A percentile compares a stretch with the other conserved stretches of the same genome.
phyloP scores from a whole-genome alignment of 1,140 invertebrate species.

The Panagrolaimus sp. region DNA sequence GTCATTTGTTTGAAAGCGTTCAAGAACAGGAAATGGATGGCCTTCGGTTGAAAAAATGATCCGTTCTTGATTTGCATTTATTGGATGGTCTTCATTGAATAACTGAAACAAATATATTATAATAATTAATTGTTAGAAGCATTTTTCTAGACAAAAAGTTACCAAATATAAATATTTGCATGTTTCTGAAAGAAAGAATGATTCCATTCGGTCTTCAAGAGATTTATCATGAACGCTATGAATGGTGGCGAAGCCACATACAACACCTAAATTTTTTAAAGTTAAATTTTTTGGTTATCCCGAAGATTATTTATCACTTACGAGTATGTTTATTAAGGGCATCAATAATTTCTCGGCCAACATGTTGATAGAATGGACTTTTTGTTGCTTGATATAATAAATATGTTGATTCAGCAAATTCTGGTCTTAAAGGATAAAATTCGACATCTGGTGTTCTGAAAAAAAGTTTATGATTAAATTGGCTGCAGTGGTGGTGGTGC shows the following conservation, averaged over 20 bases:
- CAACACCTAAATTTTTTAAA: conserved; percentile 66
- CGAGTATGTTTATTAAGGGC: conserved; percentile 63
- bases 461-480: conserved; percentile 13
- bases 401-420: conserved; percentile 71
- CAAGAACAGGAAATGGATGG: conserved; percentile 67
- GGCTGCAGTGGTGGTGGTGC: no score
- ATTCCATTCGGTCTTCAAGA: conserved; percentile 96
- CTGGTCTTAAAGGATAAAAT: conserved; percentile 70
- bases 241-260: conserved; percentile 70
- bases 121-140: neutral
- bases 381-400: conserved; percentile 70
- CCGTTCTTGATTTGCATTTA: conserved; percentile 65
- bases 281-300: no score
- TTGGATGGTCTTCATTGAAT: conserved; percentile 69
- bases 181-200: conserved; percentile 95
- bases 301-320: no score
- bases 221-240: conserved; percentile 81
- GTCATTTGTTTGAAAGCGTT: conserved; percentile 58
- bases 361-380: conserved; percentile 71
- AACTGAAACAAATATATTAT: conserved; percentile 62
- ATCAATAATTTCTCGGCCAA: conserved; percentile 67
- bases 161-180: conserved; percentile 90
- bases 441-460: conserved; percentile 65
- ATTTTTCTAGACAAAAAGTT: conserved; percentile 36
- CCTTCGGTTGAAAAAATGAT: conserved; percentile 71